Conservation (phyloP, 1,140 invertebrate genomes). For the roundworm (Caenorhabditis elegans) region DNA sequence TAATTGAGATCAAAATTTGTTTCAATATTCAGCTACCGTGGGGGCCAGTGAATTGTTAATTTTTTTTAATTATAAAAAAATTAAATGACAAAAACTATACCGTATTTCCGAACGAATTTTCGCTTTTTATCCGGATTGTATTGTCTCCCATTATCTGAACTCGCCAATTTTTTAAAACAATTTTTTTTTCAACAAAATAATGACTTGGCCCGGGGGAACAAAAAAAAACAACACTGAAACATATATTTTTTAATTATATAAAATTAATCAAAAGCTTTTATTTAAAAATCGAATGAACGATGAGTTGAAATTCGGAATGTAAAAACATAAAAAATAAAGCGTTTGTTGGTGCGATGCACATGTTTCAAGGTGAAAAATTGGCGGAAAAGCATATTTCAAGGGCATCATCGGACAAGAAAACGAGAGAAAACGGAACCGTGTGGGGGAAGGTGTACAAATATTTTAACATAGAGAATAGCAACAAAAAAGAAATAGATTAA, state of each 20-base stretch:
- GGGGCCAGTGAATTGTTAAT: no score
- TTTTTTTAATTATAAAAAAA: no score
- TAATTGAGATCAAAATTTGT: no score
- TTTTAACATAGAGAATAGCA: not conserved
- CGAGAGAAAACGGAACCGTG: not conserved
- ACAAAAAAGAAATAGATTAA: not conserved
- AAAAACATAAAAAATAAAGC: not conserved
- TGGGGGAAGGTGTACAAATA: not conserved
- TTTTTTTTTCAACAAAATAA: not conserved
- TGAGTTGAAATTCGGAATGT: not conserved
- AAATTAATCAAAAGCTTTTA: not conserved
- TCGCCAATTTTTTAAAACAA: not conserved
- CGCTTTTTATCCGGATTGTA: no score
- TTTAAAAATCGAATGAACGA: not conserved
- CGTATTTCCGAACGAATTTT: no score
- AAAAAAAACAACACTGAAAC: not conserved
- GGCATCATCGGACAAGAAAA: conserved; percentile 2
- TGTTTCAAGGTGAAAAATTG: not conserved
- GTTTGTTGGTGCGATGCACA: not conserved
- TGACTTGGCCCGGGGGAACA: not conserved
- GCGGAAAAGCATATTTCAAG: not conserved
- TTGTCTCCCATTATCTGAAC: not conserved
- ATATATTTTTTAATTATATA: not conserved
- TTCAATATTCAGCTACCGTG: no score
- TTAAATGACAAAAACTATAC: no score